Evolutionary conservation across 2,797 vertebrate genomes (phyloP).

Genomic region (Enteromius thamalakanensis): DNA sequence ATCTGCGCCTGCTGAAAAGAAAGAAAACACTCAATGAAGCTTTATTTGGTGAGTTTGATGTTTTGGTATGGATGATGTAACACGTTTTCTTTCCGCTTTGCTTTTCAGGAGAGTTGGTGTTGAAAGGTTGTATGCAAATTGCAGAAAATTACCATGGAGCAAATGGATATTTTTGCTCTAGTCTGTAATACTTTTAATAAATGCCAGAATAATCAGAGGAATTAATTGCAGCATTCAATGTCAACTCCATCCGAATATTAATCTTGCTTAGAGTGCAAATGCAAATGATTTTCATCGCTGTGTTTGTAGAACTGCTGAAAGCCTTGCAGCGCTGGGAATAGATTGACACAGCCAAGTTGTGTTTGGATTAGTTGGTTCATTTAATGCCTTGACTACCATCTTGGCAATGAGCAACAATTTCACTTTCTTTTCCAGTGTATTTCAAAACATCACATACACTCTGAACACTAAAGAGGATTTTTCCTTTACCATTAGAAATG

Average conservation of each 20-base stretch:
- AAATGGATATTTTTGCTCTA: constrained; percentile 60
- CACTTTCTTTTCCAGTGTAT: constrained; percentile 3
- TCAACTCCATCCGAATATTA: constrained; percentile 66
- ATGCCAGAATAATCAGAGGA: constrained; percentile 71
- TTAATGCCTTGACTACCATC: constrained; percentile 47
- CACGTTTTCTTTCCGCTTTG: constrained; percentile 46
- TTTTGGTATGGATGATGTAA: constrained; percentile 39
- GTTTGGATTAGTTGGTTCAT: constrained; percentile 33
- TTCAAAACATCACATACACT: neutral
- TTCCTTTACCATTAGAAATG: neutral
- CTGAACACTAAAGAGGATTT: neutral
- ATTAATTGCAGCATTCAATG: constrained; percentile 68
- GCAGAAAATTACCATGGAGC: constrained; percentile 56
- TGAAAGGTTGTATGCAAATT: constrained; percentile 61
- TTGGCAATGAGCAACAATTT: constrained; percentile 16
- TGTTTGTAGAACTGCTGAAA: constrained; percentile 14
- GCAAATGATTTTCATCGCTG: constrained; percentile 63
- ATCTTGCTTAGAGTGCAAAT: constrained; percentile 62
- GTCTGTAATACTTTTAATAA: constrained; percentile 70
- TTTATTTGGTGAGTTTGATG: constrained; percentile 56
- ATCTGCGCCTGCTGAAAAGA: constrained; percentile 53
- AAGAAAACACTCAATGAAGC: constrained; percentile 56
- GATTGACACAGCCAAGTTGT: constrained; percentile 10
- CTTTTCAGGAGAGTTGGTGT: constrained; percentile 48
- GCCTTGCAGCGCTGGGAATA: constrained; percentile 26